Evolutionary conservation across 2,113 vertebrate species (phyloP), one percentile per base, ranked within the genome.

Genomic region (Fulica atra): DNA sequence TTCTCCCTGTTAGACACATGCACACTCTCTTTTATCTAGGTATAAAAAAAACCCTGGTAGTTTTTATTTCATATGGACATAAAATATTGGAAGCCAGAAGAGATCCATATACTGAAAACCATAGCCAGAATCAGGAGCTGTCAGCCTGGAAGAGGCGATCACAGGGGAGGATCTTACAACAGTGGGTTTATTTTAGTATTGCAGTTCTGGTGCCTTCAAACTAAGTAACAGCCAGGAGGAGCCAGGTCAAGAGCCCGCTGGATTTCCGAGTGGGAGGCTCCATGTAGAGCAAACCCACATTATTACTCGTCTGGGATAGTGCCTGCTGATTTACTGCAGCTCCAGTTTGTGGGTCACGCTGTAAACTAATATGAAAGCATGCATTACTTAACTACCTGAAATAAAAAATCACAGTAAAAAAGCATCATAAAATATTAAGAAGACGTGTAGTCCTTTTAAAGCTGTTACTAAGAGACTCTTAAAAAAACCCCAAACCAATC

Each of bases 301-400:
- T 50, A 1, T 10, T 26, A 16, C 38, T 38, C 54, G 23, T 69
- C 54, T 64, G 83, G 86, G 57, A 2, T 31, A 38, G 38, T 3
- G 1, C n/a, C 50, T 76, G 63, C 53, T 82, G 51, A 10, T 31
- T n/a, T 46, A 65, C 72, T 31, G 77, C 72, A 29, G 66, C 66
- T 73, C 24, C 21, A 0, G 2, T 8, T 28, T 29, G 24, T 54
- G 26, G 53, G 63, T 60, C 48, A n/a, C 0, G 0, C 76, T 29
- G 44, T 24, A 19, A 79, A 6, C 31, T 23, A 14, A 12, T 44
- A 35, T 5, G 35, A 14, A 11, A 36, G 33, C 50, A 10, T 33
- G 3, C 7, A 1, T 26, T 65, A 54, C 64, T 44, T 1, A 15
- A 38, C 16, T 20, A 44, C 70, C n/a, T 20, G 83, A 14, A 73